These are phyloP conservation scores for Chironomus tentans DNA, from an alignment of 2,888 invertebrate genomes.

Conservation along the genomic window DNA sequence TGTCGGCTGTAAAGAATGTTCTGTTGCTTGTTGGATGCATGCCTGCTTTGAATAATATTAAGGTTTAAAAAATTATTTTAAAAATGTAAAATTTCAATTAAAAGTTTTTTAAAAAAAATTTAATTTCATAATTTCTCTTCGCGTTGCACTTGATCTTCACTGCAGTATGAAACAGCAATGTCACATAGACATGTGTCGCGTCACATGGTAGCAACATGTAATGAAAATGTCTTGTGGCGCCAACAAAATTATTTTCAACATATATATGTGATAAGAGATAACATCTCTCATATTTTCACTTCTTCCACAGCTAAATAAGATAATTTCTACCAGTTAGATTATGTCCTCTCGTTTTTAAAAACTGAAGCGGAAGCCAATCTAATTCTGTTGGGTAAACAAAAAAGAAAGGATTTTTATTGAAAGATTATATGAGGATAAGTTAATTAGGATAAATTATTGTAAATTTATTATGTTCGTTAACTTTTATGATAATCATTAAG, in stretches of 20 bases:
- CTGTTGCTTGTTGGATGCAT: neutral
- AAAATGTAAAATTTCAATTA: neutral
- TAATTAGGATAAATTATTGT: neutral
- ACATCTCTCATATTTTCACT: conserved; percentile 3
- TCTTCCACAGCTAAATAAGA: neutral
- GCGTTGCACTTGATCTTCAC: neutral
- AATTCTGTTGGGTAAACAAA: neutral
- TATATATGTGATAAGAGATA: neutral
- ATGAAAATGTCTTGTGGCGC: neutral
- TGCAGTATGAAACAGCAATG: neutral
- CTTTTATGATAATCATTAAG: neutral
- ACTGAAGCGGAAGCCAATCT: neutral
- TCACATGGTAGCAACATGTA: neutral
- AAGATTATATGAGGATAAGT: neutral
- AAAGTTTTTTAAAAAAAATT: neutral
- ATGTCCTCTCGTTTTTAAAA: neutral
- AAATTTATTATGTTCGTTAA: neutral
- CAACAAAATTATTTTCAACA: neutral
- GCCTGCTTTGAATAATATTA: neutral
- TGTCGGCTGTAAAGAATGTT: neutral
- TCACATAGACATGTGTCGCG: neutral
- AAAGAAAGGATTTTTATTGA: neutral
- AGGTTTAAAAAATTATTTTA: neutral
- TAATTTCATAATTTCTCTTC: neutral
- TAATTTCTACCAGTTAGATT: neutral